A percentile compares a stretch with the other conserved stretches of the same genome.
Evolutionary conservation across 2,113 vertebrate genomes (phyloP).

Genomic region (Macroglossus sobrinus): DNA sequence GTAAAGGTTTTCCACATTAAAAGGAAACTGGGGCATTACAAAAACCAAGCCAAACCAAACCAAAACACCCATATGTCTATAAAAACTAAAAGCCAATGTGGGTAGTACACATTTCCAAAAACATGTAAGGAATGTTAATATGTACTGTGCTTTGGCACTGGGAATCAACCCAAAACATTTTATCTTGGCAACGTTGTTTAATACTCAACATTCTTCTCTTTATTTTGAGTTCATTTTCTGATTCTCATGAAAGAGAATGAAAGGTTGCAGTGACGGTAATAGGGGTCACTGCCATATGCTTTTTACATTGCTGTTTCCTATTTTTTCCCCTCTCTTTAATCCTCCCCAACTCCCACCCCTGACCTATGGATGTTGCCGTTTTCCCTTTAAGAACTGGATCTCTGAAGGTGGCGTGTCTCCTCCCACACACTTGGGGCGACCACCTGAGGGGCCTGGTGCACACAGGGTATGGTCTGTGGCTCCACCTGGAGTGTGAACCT

Average conservation of each 20-base stretch:
- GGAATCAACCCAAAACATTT: conserved; percentile 64
- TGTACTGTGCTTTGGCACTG: conserved; percentile 55
- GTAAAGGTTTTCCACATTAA: not conserved
- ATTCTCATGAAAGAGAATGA: not conserved
- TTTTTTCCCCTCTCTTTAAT: not conserved
- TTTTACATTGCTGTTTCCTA: not conserved
- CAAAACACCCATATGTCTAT: conserved; percentile 30
- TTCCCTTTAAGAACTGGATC: no score
- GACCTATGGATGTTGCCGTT: no score
- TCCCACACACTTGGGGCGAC: no score
- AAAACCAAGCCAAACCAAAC: not conserved
- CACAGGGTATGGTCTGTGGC: no score
- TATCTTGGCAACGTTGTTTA: conserved; percentile 40
- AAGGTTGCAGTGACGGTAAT: not conserved
- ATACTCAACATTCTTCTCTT: not conserved
- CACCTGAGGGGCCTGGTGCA: no score
- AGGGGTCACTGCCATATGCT: not conserved
- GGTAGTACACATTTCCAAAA: conserved; percentile 45
- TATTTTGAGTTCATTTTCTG: not conserved
- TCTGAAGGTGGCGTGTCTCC: no score
- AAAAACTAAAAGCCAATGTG: conserved; percentile 55
- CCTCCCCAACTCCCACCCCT: no score
- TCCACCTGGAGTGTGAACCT: no score
- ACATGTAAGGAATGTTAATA: conserved; percentile 40
- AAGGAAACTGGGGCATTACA: not conserved